These are phyloP conservation scores for Scaptomyza parva DNA, from an alignment of 2,888 invertebrate species.

Conservation along the genomic window DNA sequence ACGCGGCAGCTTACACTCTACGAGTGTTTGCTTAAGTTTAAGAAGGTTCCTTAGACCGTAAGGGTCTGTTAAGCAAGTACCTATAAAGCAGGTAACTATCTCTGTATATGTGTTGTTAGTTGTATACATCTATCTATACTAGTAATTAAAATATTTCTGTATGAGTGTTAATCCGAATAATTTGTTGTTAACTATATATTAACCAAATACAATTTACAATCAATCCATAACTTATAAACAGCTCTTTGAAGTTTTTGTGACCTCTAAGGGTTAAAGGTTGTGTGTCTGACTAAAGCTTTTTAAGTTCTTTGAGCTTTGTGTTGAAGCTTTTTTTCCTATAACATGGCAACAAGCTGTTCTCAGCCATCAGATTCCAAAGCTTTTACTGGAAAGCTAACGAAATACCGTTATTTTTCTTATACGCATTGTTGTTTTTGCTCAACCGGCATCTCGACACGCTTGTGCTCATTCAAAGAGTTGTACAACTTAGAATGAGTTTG, in stretches of 20 bases:
- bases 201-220: not conserved
- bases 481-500: constrained; percentile 42
- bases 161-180: not conserved
- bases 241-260: not conserved
- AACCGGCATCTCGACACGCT: constrained; percentile 60
- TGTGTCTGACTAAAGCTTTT: constrained; percentile 1
- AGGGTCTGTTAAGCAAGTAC: not conserved
- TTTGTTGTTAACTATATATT: not conserved
- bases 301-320: not conserved
- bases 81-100: constrained; percentile 16
- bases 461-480: constrained; percentile 59
- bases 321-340: constrained; percentile 52
- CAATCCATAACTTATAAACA: not conserved
- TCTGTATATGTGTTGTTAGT: constrained; percentile 27
- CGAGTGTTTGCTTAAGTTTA: constrained; percentile 79
- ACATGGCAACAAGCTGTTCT: constrained; percentile 36
- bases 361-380: constrained; percentile 50
- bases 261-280: not conserved
- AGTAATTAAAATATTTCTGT: constrained; percentile 22
- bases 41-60: constrained; percentile 64
- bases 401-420: constrained; percentile 40
- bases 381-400: constrained; percentile 46
- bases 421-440: constrained; percentile 34
- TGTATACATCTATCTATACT: constrained; percentile 45
- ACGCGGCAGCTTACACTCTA: constrained; percentile 76